Percentiles rank a stretch among this genome's conserved stretches.
Evolutionary conservation across 23 tunicate species (phyloP).

Genomic region (Halocynthia aurantium): DNA sequence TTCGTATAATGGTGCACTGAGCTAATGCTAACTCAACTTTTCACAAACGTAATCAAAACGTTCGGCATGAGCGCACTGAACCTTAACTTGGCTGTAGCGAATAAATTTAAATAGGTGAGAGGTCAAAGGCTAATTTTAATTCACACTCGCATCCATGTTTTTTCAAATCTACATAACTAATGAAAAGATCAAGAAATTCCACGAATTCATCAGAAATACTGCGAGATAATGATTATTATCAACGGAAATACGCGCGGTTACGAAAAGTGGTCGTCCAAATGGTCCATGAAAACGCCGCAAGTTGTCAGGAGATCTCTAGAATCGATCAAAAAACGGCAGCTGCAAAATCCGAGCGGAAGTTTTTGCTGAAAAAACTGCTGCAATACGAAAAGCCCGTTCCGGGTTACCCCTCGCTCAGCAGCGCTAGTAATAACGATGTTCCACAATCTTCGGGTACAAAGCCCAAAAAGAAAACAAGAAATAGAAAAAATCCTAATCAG

Average conservation of each 20-base stretch:
- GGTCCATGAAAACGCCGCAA: constrained; percentile 7
- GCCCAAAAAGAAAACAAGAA: not conserved
- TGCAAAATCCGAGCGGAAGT: constrained; percentile 17
- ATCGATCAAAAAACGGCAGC: constrained; percentile 10
- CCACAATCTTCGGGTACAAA: not conserved
- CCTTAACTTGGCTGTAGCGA: too few relatives aligned
- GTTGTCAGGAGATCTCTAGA: not conserved
- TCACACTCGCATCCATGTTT: not conserved
- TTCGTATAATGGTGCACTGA: too few relatives aligned
- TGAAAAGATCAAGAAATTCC: too few relatives aligned
- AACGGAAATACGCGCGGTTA: constrained; percentile 5
- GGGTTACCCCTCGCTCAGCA: too few relatives aligned
- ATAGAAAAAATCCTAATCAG: not conserved
- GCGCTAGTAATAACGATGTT: not conserved
- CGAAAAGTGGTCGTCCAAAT: constrained; percentile 17
- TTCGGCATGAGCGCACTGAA: too few relatives aligned
- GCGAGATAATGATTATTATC: constrained; percentile 15
- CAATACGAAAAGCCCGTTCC: constrained; percentile 20
- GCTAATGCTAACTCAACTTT: too few relatives aligned
- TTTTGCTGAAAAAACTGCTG: constrained; percentile 16
- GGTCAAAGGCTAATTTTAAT: not conserved
- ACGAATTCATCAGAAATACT: not conserved
- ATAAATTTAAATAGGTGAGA: too few relatives aligned
- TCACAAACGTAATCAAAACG: too few relatives aligned
- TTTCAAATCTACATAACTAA: not conserved